Conservation (phyloP, 2,113 vertebrate genomes). For the Marcusenius ussheri region DNA sequence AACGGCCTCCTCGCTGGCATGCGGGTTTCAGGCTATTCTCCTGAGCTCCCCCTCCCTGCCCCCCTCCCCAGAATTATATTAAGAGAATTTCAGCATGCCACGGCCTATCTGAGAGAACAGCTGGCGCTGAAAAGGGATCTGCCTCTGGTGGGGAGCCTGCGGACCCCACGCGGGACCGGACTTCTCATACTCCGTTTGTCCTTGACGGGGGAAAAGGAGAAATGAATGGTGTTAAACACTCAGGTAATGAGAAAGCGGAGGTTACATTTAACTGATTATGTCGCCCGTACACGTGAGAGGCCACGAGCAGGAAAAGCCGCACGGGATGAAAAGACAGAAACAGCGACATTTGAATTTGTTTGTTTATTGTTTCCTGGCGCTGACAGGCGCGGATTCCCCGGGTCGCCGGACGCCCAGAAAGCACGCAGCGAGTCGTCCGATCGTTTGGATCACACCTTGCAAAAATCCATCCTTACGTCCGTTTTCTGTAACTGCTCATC, state of each 20-base stretch:
- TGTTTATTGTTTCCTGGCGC: not conserved
- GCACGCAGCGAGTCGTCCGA: not conserved
- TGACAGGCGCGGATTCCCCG: not conserved
- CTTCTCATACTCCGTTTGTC: constrained; percentile 82
- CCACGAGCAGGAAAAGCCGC: constrained; percentile 35
- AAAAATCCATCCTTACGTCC: not conserved
- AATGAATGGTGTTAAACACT: constrained; percentile 39
- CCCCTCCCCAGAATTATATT: constrained; percentile 84
- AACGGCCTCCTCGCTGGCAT: constrained; percentile 90
- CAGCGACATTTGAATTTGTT: not conserved
- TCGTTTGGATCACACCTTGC: not conserved
- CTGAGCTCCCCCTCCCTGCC: constrained; percentile 72
- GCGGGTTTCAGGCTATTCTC: constrained; percentile 95
- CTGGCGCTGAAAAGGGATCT: constrained; percentile 91
- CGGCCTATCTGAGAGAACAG: constrained; percentile 96
- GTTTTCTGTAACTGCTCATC: not conserved
- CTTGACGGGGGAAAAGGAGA: constrained; percentile 61
- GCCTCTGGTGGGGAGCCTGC: constrained; percentile 76
- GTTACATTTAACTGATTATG: constrained; percentile 52
- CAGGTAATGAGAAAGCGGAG: constrained; percentile 50
- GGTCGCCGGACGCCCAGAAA: not conserved
- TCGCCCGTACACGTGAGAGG: constrained; percentile 26
- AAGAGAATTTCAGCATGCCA: constrained; percentile 90
- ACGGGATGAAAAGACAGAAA: constrained; percentile 21
- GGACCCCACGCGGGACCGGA: constrained; percentile 79